These are phyloP conservation scores for Heliconius nattereri DNA, from an alignment of 1,140 invertebrate species.

Conservation along the genomic window DNA sequence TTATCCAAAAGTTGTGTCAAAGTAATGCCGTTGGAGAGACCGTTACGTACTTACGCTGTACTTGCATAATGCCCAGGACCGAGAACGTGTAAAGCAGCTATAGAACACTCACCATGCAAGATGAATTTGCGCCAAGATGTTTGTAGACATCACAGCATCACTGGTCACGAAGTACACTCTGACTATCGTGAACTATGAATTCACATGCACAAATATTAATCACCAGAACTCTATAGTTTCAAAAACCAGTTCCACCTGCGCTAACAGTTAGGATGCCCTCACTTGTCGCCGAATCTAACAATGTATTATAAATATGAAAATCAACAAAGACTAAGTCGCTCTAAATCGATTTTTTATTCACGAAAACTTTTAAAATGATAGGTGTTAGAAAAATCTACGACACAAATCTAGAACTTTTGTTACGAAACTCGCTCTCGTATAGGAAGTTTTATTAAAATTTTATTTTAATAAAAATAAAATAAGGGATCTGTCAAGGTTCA, in stretches of 20 bases:
- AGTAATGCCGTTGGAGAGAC: conserved; percentile 27
- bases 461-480: conserved; percentile 61
- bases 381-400: not conserved
- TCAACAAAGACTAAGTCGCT: conserved; percentile 57
- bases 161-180: conserved; percentile 44
- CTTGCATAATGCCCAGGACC: conserved; percentile 43
- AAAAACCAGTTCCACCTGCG: conserved; percentile 63
- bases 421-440: conserved; percentile 21
- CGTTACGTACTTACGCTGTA: conserved; percentile 29
- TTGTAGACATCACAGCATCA: conserved; percentile 59
- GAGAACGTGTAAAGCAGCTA: conserved; percentile 28
- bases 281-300: conserved; percentile 68
- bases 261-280: conserved; percentile 53
- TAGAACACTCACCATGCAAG: conserved; percentile 60
- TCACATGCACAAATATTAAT: conserved; percentile 53
- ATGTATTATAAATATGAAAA: conserved; percentile 53
- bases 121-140: conserved; percentile 43
- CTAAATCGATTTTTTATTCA: conserved; percentile 69
- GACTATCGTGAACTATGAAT: conserved; percentile 60
- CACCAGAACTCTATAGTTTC: conserved; percentile 61
- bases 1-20: conserved; percentile 8
- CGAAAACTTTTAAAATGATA: conserved; percentile 35
- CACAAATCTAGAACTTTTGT: conserved; percentile 4
- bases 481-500: conserved; percentile 63
- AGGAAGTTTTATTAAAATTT: conserved; percentile 48